Conservation (phyloP, 2,113 vertebrate genomes). For the Microcebus jonahi region DNA sequence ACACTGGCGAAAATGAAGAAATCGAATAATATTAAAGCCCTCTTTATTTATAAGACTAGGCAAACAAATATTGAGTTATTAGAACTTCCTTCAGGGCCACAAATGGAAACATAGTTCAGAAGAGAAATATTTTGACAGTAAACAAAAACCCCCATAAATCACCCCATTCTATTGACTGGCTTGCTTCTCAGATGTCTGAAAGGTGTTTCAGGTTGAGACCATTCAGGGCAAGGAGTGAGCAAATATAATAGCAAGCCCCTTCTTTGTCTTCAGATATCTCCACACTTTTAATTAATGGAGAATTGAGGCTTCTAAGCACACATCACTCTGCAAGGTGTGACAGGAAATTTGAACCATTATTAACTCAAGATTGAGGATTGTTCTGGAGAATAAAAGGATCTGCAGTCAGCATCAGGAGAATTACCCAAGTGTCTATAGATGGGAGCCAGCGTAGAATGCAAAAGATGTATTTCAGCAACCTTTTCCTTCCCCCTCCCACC, state of each 20-base stretch:
- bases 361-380: not conserved
- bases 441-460: not conserved
- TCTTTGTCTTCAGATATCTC: not conserved
- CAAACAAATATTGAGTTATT: conserved; percentile 1
- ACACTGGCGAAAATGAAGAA: not conserved
- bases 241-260: not conserved
- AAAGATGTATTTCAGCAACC: not conserved
- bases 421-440: not conserved
- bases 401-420: not conserved
- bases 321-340: not conserved
- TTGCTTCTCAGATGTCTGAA: not conserved
- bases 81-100: conserved; percentile 10
- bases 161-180: not conserved
- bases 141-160: conserved; percentile 31
- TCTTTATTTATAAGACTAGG: conserved; percentile 61
- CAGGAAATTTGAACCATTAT: not conserved
- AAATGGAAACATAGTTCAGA: conserved; percentile 5
- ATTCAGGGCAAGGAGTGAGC: not conserved
- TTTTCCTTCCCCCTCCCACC: not conserved
- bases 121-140: conserved; percentile 56
- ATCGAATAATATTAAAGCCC: not conserved
- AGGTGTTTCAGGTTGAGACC: conserved; percentile 4
- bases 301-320: not conserved
- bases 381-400: not conserved
- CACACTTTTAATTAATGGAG: not conserved